Conservation (phyloP, 2,888 invertebrate genomes). For the Colletes collaris region DNA sequence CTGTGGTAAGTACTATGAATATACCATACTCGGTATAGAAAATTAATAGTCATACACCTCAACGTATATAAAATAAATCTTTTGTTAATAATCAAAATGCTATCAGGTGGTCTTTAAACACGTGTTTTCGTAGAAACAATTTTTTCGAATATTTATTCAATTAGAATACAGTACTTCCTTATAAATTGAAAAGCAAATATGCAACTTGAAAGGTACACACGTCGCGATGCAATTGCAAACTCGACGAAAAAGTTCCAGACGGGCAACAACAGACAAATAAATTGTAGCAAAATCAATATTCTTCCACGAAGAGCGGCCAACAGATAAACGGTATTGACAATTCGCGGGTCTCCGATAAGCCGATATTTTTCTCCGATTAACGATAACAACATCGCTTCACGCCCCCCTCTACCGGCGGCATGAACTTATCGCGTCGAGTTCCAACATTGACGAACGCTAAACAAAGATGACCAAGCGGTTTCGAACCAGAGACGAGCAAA, state of each 20-base stretch:
- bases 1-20: too few relatives aligned
- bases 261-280: slow-evolving; percentile 8
- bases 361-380: slow-evolving; percentile 52
- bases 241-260: not conserved
- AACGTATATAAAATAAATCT: too few relatives aligned
- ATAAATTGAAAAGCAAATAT: too few relatives aligned
- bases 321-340: slow-evolving; percentile 52
- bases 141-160: too few relatives aligned
- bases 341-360: slow-evolving; percentile 42
- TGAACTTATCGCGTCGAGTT: slow-evolving; percentile 37
- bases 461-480: slow-evolving; percentile 9
- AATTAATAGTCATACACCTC: too few relatives aligned
- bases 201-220: not conserved
- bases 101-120: too few relatives aligned
- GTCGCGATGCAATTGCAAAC: not conserved
- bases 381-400: slow-evolving; percentile 43
- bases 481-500: not conserved
- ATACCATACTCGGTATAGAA: too few relatives aligned
- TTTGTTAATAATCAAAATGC: too few relatives aligned
- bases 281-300: slow-evolving; percentile 43
- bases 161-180: too few relatives aligned
- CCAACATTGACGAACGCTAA: slow-evolving; percentile 30
- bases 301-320: slow-evolving; percentile 11
- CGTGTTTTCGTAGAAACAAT: too few relatives aligned
- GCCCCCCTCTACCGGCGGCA: not conserved